Evolutionary conservation across 2,797 vertebrate species (phyloP).

Genomic region (Acanthornis magna): DNA sequence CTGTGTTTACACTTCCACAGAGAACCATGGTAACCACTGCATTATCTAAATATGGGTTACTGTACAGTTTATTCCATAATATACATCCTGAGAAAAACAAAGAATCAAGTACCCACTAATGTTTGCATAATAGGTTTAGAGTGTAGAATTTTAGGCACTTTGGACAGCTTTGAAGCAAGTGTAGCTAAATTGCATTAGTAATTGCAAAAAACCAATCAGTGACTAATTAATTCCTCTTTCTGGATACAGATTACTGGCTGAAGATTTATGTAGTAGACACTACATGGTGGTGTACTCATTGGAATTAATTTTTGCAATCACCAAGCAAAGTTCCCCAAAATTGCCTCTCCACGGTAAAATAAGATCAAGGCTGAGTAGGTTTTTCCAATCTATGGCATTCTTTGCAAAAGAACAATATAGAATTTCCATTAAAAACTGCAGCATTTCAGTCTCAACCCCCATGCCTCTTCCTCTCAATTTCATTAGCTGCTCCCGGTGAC

Average conservation of each 20-base stretch:
- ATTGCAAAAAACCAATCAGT: not conserved
- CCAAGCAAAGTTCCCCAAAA: not conserved
- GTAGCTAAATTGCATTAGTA: slow-evolving; percentile 11
- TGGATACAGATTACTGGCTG: slow-evolving; percentile 6
- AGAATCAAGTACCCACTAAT: not conserved
- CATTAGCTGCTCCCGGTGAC: not conserved
- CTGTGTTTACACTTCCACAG: not conserved
- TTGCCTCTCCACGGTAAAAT: not conserved
- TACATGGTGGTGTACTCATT: not conserved
- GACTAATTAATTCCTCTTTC: slow-evolving; percentile 48
- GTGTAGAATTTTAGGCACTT: not conserved
- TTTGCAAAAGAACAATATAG: not conserved
- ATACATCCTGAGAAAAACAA: not conserved
- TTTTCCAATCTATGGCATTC: not conserved
- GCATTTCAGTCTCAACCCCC: not conserved
- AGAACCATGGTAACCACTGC: slow-evolving; percentile 1
- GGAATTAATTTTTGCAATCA: not conserved
- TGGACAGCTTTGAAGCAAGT: not conserved
- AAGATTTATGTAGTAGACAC: not conserved
- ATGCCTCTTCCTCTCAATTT: not conserved
- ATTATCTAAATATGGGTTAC: not conserved
- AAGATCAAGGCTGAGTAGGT: not conserved
- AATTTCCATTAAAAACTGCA: not conserved
- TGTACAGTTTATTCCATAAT: slow-evolving; percentile 1
- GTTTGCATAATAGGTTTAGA: not conserved